Evolutionary conservation across 2,888 invertebrate genomes (phyloP).

Genomic region (Fissipunctia ypsillon): DNA sequence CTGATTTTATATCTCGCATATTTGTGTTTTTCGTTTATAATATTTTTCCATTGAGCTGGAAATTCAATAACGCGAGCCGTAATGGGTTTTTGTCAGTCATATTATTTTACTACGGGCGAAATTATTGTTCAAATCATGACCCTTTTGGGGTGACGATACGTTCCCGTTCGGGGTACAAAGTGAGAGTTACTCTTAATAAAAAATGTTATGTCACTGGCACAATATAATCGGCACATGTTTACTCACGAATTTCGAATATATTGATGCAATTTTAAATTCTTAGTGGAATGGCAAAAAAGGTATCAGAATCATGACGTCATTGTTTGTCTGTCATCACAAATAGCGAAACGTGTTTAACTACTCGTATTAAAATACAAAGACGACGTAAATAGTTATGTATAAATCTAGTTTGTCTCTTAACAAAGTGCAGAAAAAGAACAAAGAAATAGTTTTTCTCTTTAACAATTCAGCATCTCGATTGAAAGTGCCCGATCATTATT

Average conservation of each 20-base stretch:
- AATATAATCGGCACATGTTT: neutral
- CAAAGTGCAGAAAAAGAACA: neutral
- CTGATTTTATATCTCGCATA: slow-evolving; percentile 34
- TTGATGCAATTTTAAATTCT: neutral
- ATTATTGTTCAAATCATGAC: slow-evolving; percentile 53
- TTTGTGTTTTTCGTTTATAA: slow-evolving; percentile 39
- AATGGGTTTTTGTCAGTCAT: slow-evolving; percentile 49
- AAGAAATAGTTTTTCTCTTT: neutral
- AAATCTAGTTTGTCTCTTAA: neutral
- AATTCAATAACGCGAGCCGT: slow-evolving; percentile 44
- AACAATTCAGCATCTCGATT: neutral
- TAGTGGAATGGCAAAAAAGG: neutral
- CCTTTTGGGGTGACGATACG: slow-evolving; percentile 22
- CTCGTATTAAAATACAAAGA: no score
- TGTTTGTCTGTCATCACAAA: no score
- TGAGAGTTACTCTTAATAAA: neutral
- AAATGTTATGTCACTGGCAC: neutral
- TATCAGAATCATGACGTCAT: no score
- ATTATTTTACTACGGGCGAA: slow-evolving; percentile 41
- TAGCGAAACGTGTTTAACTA: neutral
- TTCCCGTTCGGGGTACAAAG: neutral
- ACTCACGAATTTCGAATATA: neutral
- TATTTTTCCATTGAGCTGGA: slow-evolving; percentile 44
- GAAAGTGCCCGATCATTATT: slow-evolving; percentile 39
- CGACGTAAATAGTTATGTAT: neutral